Conservation (phyloP, 2,888 invertebrate genomes). For the Cephus pulcher region DNA sequence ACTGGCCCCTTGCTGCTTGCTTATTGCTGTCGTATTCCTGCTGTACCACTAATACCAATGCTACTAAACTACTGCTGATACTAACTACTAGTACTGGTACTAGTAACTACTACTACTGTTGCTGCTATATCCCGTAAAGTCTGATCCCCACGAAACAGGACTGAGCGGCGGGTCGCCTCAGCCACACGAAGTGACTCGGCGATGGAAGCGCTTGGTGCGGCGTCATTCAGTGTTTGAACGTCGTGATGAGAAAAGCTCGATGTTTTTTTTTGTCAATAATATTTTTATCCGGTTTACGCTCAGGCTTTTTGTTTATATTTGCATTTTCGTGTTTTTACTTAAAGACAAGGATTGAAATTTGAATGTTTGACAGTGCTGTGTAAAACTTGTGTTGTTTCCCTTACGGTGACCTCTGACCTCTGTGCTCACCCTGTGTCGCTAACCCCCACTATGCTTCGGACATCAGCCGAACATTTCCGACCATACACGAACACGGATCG, state of each 20-base stretch:
- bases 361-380: neutral
- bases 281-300: neutral
- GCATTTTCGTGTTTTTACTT: neutral
- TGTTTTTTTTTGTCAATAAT: neutral
- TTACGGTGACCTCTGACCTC: neutral
- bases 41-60: neutral
- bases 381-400: neutral
- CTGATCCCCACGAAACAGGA: neutral
- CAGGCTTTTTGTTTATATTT: neutral
- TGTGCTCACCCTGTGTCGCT: neutral
- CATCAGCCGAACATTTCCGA: neutral
- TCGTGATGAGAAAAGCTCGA: neutral
- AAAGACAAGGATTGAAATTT: neutral
- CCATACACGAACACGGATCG: neutral
- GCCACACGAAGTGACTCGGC: neutral
- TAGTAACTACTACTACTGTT: neutral
- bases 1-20: constrained; percentile 12
- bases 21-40: neutral
- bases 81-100: neutral
- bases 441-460: neutral
- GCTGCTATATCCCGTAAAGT: neutral
- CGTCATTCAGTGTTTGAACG: neutral
- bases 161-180: neutral
- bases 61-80: neutral
- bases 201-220: neutral